Evolutionary conservation across 30 jellyfish, hydroid and myxozoan species (phyloP), one percentile per base, ranked within the genome.

Genomic region (Euphysa ruthae): DNA sequence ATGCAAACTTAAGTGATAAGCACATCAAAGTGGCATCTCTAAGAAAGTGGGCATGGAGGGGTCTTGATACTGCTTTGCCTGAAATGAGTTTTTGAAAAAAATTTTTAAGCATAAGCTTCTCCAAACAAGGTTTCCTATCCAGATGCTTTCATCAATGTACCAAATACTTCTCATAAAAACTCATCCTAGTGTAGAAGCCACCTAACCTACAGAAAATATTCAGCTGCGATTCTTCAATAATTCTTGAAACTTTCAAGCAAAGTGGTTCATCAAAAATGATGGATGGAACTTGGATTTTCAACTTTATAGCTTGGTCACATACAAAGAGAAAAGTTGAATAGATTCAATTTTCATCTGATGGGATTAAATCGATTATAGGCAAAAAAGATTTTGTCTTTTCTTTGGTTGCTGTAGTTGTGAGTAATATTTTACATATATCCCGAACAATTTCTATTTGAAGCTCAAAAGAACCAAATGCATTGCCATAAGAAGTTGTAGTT

Each of bases 131-230:
- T 91, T 54, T 81, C 94, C 8, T 55, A 13, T 12, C 92, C 70
- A 14, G 77, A 81, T 13, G 77, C 94, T 72, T 71, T 63, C 92
- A 81, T 81, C 32, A 81, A 32, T 57, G 31, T 35, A 16, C 82
- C 77, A n/a, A 49, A 62, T 73, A 28, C 93, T 49, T 57, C 94
- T 12, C n/a, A 71, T 70, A n/a, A 55, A 61, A 81, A 30, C 94
- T 71, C 94, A 81, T 72, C 46, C 71, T 23, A 12, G 82, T 70
- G 24, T 81, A 82, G 55, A 81, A 81, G 5, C 82, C 91, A 29
- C 94, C 94, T 10, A 81, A 63, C 27, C 94, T 49, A 32, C 58
- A 42, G 19, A 81, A 82, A 7, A 71, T 61, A 29, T 42, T 58
- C 43, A 72, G 30, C 14, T 55, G 32, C 34, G 66, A 22, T 43